Percentiles rank a stretch among this genome's conserved stretches.
phyloP scores from a whole-genome alignment of 1,140 invertebrate species.

The Oncopodura yosiiana region DNA sequence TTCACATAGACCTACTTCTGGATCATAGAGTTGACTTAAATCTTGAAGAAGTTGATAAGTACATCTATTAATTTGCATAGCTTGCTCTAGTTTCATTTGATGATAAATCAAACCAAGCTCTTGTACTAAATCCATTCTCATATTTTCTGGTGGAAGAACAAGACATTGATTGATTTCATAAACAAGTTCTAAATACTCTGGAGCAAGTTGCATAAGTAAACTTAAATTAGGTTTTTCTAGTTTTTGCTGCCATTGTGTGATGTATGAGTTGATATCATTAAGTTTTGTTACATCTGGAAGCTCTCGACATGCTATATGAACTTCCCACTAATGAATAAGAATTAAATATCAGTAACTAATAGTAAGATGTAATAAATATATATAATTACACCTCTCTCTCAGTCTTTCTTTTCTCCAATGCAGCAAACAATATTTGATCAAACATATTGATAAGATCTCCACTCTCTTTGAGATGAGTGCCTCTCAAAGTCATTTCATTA shows the following conservation, averaged over 20 bases:
- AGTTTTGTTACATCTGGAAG: slow-evolving; percentile 22
- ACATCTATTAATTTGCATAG: slow-evolving; percentile 13
- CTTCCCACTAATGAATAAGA: slow-evolving; percentile 16
- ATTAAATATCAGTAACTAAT: background rate
- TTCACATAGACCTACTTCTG: slow-evolving; percentile 28
- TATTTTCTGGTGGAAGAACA: slow-evolving; percentile 4
- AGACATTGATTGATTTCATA: slow-evolving; percentile 22
- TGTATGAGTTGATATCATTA: slow-evolving; percentile 22
- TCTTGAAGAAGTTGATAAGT: slow-evolving; percentile 16
- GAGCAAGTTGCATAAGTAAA: slow-evolving; percentile 12
- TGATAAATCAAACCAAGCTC: slow-evolving; percentile 14
- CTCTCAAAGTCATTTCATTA: slow-evolving; percentile 4
- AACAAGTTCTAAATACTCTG: slow-evolving; percentile 15
- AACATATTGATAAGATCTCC: slow-evolving; percentile 5
- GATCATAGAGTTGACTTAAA: slow-evolving; percentile 26
- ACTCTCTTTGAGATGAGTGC: slow-evolving; percentile 12
- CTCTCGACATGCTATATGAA: slow-evolving; percentile 18
- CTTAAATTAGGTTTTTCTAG: slow-evolving; percentile 10
- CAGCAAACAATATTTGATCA: slow-evolving; percentile 14
- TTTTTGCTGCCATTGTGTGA: slow-evolving; percentile 23
- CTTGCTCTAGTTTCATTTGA: background rate
- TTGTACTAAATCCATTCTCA: slow-evolving; percentile 9
- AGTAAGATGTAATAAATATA: background rate
- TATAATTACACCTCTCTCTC: slow-evolving; percentile 4
- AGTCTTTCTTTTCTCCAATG: slow-evolving; percentile 5